Base-by-base conservation (phyloP, 2,888 invertebrate genomes). In the Heliconius aoede region DNA sequence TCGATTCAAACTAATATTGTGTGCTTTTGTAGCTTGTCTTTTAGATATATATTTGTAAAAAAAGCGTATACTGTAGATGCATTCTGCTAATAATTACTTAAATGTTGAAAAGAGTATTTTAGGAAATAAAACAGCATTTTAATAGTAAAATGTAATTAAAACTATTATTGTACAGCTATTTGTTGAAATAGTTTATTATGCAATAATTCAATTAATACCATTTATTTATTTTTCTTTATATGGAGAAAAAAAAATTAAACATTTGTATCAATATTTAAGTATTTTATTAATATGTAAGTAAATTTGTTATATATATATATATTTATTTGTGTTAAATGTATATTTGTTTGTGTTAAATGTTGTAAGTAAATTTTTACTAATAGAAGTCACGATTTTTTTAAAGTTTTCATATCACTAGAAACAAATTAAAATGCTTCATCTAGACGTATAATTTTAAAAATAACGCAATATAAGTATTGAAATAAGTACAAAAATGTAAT, bases 131-230 rank as follows among this genome's bases (percentile, higher is more conserved):
- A 30, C 55, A 51, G 30, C 11, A 15, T 30, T n/a, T 24, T 21
- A 30, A 55, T 69, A 55, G 30, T 15, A 69, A 69, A 32, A n/a
- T 68, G n/a, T 30, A 15, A n/a, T 30, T 11, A 8, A 46, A 28
- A 26, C 18, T 21, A 21, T 51, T 55, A 69, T 69, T 69, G 69
- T 55, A 30, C 24, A 55, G 30, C 68, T 69, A 55, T 69, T 69
- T 69, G 69, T 30, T 65, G 4, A 55, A 69, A 69, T 55, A 69
- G 69, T 55, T 69, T 55, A 32, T 46, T 55, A 69, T n/a, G 69
- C 55, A 69, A 69, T 69, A 30, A 13, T 55, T 36, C 1, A 30
- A 28, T 21, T 18, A 51, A 46, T 36, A 26, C 9, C 28, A 7
- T 4, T 61, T 28, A 15, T 15, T 24, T 24, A 4, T 24, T 58